Percentiles rank a stretch among this genome's conserved stretches.
Conservation (phyloP, 92 coral and sea anemone species). For the Siderastrea siderea region DNA sequence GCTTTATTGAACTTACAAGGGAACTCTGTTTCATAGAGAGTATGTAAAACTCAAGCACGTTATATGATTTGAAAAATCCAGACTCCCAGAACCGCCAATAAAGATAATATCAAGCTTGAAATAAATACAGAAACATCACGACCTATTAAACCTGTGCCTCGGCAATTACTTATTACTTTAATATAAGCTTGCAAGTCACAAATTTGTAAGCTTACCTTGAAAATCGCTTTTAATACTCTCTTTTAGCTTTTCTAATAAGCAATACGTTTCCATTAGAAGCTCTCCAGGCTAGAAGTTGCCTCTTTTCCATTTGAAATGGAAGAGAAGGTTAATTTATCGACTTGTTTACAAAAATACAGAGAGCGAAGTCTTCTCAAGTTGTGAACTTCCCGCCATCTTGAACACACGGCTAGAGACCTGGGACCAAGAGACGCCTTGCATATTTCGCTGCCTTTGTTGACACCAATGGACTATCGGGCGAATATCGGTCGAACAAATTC, state of each 20-base stretch:
- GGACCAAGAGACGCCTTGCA: conserved; percentile 19
- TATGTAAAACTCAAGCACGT: no score
- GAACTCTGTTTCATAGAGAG: no score
- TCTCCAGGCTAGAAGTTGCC: conserved; percentile 15
- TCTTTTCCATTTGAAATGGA: conserved; percentile 51
- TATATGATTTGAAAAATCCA: no score
- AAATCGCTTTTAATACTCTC: conserved; percentile 55
- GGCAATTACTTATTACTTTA: no score
- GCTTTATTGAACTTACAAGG: no score
- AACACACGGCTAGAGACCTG: conserved; percentile 11
- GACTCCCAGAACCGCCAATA: no score
- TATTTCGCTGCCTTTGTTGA: background rate
- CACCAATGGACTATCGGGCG: no score
- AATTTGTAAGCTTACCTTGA: conserved; percentile 9
- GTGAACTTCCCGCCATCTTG: conserved; percentile 58
- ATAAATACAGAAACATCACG: no score
- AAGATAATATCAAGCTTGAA: no score
- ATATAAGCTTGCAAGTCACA: no score
- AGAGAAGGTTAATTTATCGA: background rate
- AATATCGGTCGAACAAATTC: background rate
- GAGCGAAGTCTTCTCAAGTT: background rate
- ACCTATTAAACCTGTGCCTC: no score
- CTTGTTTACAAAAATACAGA: background rate
- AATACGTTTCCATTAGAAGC: conserved; percentile 36
- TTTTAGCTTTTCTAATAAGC: conserved; percentile 33